phyloP scores from a whole-genome alignment of 2,113 vertebrate species.

The Myxocyprinus asiaticus region DNA sequence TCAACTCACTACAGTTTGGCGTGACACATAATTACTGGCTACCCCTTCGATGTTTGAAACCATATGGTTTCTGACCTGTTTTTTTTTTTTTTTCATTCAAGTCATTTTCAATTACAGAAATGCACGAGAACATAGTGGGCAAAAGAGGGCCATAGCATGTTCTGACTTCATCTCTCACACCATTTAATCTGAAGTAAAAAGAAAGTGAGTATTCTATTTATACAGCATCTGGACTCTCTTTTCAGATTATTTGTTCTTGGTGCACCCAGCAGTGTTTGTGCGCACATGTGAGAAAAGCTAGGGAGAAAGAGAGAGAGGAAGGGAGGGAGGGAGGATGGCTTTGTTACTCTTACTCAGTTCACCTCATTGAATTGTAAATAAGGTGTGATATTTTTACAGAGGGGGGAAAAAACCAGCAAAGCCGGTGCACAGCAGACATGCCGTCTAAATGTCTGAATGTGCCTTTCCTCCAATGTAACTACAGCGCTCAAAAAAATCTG shows the following conservation, averaged over 20 bases:
- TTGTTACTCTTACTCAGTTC: slow-evolving; percentile 60
- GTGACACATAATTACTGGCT: slow-evolving; percentile 46
- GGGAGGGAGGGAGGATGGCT: slow-evolving; percentile 41
- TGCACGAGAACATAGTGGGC: slow-evolving; percentile 2
- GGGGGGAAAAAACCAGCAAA: slow-evolving; percentile 42
- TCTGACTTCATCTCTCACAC: slow-evolving; percentile 40
- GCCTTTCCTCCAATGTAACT: slow-evolving; percentile 45
- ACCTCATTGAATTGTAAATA: slow-evolving; percentile 68
- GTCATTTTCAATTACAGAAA: slow-evolving; percentile 47
- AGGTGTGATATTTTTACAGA: slow-evolving; percentile 59
- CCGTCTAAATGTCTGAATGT: slow-evolving; percentile 54
- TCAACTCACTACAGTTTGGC: slow-evolving; percentile 39
- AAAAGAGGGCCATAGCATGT: slow-evolving; percentile 32
- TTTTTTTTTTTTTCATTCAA: slow-evolving; percentile 37
- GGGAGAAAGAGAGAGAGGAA: slow-evolving; percentile 11
- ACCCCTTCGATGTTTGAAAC: slow-evolving; percentile 48
- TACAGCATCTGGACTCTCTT: slow-evolving; percentile 46
- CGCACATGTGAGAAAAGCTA: slow-evolving; percentile 26
- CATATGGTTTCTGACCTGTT: slow-evolving; percentile 52
- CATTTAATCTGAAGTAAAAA: slow-evolving; percentile 25
- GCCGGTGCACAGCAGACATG: slow-evolving; percentile 36
- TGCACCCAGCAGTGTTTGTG: slow-evolving; percentile 38
- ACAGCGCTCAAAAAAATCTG: slow-evolving; percentile 31
- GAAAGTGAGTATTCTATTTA: slow-evolving; percentile 29
- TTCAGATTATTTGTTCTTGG: slow-evolving; percentile 52